These are phyloP conservation scores for Microchirus variegatus DNA, from an alignment of 2,797 vertebrate species.

Conservation along the genomic window DNA sequence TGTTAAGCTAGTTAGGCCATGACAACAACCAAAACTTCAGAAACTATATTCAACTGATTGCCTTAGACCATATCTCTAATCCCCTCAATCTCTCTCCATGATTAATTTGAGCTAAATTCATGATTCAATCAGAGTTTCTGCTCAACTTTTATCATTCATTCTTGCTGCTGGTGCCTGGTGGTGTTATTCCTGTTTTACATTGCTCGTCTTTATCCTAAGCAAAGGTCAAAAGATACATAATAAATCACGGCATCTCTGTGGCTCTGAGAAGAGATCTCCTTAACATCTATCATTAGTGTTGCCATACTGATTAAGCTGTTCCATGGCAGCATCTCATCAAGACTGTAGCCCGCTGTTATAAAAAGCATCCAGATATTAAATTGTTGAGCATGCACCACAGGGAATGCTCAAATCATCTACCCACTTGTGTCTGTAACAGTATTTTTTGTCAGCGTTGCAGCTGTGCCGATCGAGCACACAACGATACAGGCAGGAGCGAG, in stretches of 20 bases:
- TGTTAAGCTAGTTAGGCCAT: no score
- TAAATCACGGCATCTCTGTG: background rate
- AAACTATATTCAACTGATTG: no score
- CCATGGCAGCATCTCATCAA: slow-evolving; percentile 12
- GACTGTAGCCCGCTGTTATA: slow-evolving; percentile 10
- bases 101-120: background rate
- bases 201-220: background rate
- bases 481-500: slow-evolving; percentile 4
- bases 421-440: slow-evolving; percentile 14
- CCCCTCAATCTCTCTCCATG: background rate
- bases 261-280: background rate
- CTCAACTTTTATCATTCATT: no score
- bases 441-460: slow-evolving; percentile 18
- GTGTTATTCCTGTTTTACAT: background rate
- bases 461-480: slow-evolving; percentile 15
- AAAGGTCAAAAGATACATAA: background rate
- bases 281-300: slow-evolving; percentile 13
- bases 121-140: background rate
- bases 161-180: no score
- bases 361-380: slow-evolving; percentile 19
- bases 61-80: no score
- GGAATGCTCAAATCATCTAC: slow-evolving; percentile 15
- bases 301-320: slow-evolving; percentile 6
- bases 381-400: slow-evolving; percentile 11
- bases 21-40: no score